Conservation (phyloP, 2,888 invertebrate genomes). For the Acrobeloides nanus region DNA sequence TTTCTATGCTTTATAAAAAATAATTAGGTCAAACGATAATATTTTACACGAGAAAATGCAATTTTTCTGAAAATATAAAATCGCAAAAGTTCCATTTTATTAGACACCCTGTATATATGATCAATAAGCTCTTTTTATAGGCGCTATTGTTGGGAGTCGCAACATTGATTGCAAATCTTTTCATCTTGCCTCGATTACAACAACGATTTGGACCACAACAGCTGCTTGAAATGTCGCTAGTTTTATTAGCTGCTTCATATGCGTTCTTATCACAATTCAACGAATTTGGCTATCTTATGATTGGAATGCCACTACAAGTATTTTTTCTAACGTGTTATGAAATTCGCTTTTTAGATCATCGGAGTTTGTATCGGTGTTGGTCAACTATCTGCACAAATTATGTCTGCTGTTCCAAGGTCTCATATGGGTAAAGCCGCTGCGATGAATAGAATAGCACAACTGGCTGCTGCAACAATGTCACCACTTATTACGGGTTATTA, state of each 20-base stretch:
- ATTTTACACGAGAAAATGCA: no score
- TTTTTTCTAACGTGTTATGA: slow-evolving; percentile 8
- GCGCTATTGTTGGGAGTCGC: slow-evolving; percentile 32
- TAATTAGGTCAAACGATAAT: no score
- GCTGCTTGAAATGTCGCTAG: slow-evolving; percentile 28
- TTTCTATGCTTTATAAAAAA: no score
- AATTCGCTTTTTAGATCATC: slow-evolving; percentile 26
- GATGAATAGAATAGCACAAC: slow-evolving; percentile 34
- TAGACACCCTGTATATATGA: no score
- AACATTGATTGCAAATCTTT: slow-evolving; percentile 32
- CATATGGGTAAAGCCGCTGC: slow-evolving; percentile 43
- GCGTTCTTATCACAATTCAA: slow-evolving; percentile 25
- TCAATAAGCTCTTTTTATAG: no score
- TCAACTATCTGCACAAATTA: slow-evolving; percentile 39
- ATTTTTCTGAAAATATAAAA: no score
- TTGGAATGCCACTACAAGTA: slow-evolving; percentile 44
- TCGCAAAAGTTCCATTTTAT: no score
- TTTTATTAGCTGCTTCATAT: slow-evolving; percentile 28
- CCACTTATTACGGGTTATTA: slow-evolving; percentile 39
- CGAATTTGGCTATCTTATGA: slow-evolving; percentile 24
- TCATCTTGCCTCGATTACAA: slow-evolving; percentile 37
- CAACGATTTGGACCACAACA: slow-evolving; percentile 26
- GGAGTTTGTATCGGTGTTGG: slow-evolving; percentile 39
- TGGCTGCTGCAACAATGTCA: slow-evolving; percentile 30
- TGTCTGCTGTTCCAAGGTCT: slow-evolving; percentile 32